Conservation (phyloP, 2,888 invertebrate species). For the Amiota mariae region DNA sequence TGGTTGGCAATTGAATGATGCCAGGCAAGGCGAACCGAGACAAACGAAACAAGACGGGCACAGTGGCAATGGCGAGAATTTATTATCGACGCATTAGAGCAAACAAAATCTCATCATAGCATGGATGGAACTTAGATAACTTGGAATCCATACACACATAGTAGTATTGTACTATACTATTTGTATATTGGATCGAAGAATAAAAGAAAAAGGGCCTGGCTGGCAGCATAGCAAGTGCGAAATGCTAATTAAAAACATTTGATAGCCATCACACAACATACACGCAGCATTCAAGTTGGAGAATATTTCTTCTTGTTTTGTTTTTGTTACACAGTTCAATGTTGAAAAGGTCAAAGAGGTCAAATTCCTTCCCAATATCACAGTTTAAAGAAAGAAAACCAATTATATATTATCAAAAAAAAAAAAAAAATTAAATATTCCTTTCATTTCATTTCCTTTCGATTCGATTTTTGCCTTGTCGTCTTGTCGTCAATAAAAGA, state of each 20-base stretch:
- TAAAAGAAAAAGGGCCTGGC: slow-evolving; percentile 1
- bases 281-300: background rate
- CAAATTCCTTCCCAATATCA: too few species aligned
- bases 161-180: too few species aligned
- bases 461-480: too few species aligned
- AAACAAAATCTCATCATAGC: slow-evolving; percentile 26
- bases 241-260: slow-evolving; percentile 24
- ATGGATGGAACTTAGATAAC: background rate
- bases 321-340: too few species aligned
- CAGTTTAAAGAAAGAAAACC: too few species aligned
- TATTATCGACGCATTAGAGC: slow-evolving; percentile 16
- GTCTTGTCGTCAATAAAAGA: too few species aligned
- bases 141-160: background rate
- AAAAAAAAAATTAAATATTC: too few species aligned
- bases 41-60: background rate
- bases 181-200: background rate
- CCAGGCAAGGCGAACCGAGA: background rate
- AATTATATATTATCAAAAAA: too few species aligned
- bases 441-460: too few species aligned
- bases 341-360: too few species aligned
- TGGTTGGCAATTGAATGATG: background rate
- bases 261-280: background rate
- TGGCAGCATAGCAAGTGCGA: slow-evolving; percentile 16
- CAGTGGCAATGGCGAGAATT: slow-evolving; percentile 6
- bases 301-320: background rate